A percentile compares a stretch with the other conserved stretches of the same genome.
Conservation (phyloP, 1,140 invertebrate species). For the Aporrectodea caliginosa region DNA sequence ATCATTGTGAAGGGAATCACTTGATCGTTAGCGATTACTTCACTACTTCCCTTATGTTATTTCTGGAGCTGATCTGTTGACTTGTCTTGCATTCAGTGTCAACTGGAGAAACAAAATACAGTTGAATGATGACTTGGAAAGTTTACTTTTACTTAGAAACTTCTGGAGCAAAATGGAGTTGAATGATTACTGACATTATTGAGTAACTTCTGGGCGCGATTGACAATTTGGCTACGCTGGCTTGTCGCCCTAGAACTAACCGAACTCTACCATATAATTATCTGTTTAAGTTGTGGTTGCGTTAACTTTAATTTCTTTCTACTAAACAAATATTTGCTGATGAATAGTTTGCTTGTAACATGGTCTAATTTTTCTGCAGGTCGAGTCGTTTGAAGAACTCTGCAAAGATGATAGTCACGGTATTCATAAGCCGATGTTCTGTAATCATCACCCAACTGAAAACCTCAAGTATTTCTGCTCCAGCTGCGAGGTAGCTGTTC, state of each 20-base stretch:
- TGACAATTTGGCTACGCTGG: neutral
- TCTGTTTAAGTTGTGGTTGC: neutral
- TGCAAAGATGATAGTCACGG: conserved; percentile 61
- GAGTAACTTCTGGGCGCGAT: neutral
- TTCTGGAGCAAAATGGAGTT: too few relatives aligned
- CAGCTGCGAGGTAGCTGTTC: conserved; percentile 68
- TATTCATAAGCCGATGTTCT: conserved; percentile 76
- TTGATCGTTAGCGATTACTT: too few relatives aligned
- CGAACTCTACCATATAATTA: neutral
- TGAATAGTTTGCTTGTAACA: neutral
- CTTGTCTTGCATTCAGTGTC: too few relatives aligned
- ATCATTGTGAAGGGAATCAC: too few relatives aligned
- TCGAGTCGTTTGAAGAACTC: conserved; percentile 80
- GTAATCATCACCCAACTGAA: conserved; percentile 70
- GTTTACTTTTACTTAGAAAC: too few relatives aligned
- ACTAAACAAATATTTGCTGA: neutral
- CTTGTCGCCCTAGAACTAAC: neutral
- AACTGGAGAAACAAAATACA: too few relatives aligned
- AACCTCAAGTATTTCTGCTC: conserved; percentile 77
- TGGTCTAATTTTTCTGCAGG: conserved; percentile 62
- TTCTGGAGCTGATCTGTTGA: too few relatives aligned
- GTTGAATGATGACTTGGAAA: too few relatives aligned
- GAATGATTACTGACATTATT: too few relatives aligned
- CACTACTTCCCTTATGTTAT: too few relatives aligned
- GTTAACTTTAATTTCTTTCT: neutral